Conservation (phyloP, 2,797 vertebrate species). For the Monodelphis domestica region DNA sequence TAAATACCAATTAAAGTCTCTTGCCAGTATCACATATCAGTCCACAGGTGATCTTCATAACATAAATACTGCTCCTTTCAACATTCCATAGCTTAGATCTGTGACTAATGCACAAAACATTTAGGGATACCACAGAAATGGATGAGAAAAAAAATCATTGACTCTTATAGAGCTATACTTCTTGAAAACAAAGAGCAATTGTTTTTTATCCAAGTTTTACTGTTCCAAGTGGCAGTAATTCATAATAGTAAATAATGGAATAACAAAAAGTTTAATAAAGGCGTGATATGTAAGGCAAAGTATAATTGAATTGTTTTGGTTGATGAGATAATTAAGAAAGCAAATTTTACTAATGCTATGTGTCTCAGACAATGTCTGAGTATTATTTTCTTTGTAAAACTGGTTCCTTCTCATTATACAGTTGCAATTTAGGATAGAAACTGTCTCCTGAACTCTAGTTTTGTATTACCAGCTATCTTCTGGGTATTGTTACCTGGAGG, state of each 20-base stretch:
- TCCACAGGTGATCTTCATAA: conserved; percentile 43
- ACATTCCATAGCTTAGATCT: conserved; percentile 13
- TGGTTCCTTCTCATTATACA: too few species aligned
- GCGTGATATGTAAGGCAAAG: conserved; percentile 24
- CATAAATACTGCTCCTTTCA: conserved; percentile 36
- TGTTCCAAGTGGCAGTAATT: conserved; percentile 6
- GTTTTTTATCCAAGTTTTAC: conserved; percentile 12
- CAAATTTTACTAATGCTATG: not conserved
- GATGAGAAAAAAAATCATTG: not conserved
- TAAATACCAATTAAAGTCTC: conserved; percentile 44
- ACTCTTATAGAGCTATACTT: not conserved
- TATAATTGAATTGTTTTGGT: conserved; percentile 43
- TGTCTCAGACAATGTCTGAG: conserved; percentile 32
- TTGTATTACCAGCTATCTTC: not conserved
- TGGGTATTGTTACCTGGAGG: not conserved
- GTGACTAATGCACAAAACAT: conserved; percentile 16
- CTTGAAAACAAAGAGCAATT: not conserved
- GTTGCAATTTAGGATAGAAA: not conserved
- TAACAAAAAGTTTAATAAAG: conserved; percentile 27
- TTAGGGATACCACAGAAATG: not conserved
- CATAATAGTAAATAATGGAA: conserved; percentile 26
- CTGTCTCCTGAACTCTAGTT: not conserved
- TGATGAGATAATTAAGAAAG: conserved; percentile 32
- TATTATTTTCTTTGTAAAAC: not conserved
- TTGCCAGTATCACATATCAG: not conserved